phyloP scores from a whole-genome alignment of 2,113 vertebrate genomes.

The Lates calcarifer region DNA sequence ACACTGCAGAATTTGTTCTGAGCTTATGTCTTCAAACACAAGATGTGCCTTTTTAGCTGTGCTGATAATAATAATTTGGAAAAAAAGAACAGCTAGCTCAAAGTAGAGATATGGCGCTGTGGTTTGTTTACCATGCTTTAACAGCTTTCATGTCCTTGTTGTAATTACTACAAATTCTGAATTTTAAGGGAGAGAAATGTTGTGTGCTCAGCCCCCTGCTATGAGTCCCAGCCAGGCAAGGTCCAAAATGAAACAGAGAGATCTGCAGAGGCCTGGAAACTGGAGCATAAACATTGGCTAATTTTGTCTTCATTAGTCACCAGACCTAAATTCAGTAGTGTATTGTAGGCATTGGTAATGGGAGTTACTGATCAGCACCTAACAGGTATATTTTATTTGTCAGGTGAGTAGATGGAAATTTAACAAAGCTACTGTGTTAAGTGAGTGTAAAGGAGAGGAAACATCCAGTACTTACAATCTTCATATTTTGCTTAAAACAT shows the following conservation, averaged over 20 bases:
- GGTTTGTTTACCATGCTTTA: constrained; percentile 25
- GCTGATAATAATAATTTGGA: constrained; percentile 21
- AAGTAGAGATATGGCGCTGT: neutral
- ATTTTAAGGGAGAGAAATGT: constrained; percentile 19
- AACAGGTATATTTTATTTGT: neutral
- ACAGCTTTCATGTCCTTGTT: constrained; percentile 28
- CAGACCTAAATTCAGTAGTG: neutral
- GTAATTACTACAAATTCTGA: constrained; percentile 18
- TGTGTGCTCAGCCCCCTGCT: constrained; percentile 24
- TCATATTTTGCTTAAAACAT: neutral
- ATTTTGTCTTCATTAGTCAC: neutral
- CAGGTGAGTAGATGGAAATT: neutral
- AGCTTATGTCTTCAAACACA: neutral
- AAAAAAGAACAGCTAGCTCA: neutral
- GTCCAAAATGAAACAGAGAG: constrained; percentile 39
- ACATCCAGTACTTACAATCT: neutral
- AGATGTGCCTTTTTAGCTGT: neutral
- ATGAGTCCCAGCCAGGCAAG: constrained; percentile 1
- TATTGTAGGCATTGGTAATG: neutral
- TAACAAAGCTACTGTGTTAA: neutral
- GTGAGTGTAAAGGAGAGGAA: neutral
- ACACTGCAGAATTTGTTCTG: neutral
- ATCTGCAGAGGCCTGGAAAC: constrained; percentile 29
- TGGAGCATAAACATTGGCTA: neutral
- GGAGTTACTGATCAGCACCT: constrained; percentile 17